Evolutionary conservation across 2,113 vertebrate genomes (phyloP).

Genomic region (Picathartes gymnocephalus): DNA sequence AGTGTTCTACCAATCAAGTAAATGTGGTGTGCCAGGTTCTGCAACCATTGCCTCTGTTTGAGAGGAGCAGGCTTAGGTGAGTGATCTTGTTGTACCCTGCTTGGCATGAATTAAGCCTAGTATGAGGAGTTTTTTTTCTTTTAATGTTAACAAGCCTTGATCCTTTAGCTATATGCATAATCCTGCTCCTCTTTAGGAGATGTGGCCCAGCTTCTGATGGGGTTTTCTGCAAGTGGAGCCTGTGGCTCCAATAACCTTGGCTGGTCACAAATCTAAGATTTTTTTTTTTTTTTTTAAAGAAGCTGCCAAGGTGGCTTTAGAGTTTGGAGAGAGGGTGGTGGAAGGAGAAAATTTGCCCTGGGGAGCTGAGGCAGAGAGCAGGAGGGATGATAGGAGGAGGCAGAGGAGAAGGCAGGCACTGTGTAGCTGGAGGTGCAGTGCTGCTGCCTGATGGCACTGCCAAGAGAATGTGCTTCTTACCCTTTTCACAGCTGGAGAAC

Average conservation of each 20-base stretch:
- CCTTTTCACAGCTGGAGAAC: background rate
- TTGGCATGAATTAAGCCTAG: background rate
- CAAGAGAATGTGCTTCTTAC: background rate
- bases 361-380: accelerated
- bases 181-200: background rate
- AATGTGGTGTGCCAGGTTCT: background rate
- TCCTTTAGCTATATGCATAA: background rate
- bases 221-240: background rate
- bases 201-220: background rate
- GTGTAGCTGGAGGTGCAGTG: background rate
- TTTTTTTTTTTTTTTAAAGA: background rate
- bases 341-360: background rate
- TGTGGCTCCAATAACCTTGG: background rate
- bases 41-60: background rate
- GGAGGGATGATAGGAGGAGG: background rate
- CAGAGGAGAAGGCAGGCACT: background rate
- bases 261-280: background rate
- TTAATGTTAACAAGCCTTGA: background rate
- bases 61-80: background rate
- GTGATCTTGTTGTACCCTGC: background rate
- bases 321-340: background rate
- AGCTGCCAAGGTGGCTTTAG: background rate
- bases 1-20: background rate
- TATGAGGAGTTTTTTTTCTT: background rate
- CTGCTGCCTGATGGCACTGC: background rate